Evolutionary conservation across 2,113 vertebrate genomes (phyloP).

Genomic region (Chitala chitala): DNA sequence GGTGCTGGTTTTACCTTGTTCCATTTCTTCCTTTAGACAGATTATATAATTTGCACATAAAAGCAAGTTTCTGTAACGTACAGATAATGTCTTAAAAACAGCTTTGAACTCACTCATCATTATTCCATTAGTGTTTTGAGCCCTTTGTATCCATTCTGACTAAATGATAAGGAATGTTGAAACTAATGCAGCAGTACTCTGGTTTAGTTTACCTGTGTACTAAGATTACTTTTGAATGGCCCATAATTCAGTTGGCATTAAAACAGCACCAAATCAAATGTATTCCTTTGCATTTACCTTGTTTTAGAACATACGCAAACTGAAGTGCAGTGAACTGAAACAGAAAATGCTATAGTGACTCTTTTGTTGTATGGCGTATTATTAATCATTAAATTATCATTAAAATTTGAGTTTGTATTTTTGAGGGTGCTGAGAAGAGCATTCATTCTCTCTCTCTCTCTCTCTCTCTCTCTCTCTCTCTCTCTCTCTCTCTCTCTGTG

Average conservation of each 20-base stretch:
- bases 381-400: no score
- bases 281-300: neutral
- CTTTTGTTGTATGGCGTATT: no score
- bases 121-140: neutral
- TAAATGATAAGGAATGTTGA: neutral
- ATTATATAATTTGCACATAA: neutral
- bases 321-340: neutral
- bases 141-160: neutral
- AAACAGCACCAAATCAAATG: slow-evolving; percentile 15
- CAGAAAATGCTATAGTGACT: neutral
- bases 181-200: neutral
- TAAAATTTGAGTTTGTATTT: neutral
- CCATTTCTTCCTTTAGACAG: neutral
- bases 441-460: neutral
- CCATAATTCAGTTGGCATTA: neutral
- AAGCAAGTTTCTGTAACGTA: slow-evolving; percentile 6
- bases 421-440: neutral
- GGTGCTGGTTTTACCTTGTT: neutral
- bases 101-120: neutral
- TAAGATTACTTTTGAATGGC: neutral
- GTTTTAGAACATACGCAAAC: neutral
- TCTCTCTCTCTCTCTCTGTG: neutral
- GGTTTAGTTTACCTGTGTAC: neutral
- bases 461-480: neutral
- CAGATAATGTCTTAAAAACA: neutral